These are phyloP conservation scores for Neoaliturus tenellus DNA, from an alignment of 2,888 invertebrate genomes.

Conservation along the genomic window DNA sequence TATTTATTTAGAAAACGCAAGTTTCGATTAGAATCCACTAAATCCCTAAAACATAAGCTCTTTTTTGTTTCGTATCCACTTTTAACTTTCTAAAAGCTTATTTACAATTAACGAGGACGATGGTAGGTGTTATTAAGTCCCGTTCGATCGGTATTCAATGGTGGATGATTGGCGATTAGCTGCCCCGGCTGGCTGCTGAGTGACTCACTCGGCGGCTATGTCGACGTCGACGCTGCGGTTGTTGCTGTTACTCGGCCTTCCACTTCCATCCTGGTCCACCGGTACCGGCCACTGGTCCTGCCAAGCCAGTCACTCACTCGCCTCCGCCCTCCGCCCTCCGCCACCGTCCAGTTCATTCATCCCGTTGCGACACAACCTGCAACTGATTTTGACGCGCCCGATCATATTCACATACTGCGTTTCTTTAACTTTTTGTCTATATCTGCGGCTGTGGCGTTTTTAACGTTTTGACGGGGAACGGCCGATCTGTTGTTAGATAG, in stretches of 20 bases:
- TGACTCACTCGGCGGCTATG: constrained; percentile 39
- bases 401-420: no score
- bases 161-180: no score
- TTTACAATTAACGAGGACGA: not conserved
- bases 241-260: constrained; percentile 13
- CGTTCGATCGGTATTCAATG: constrained; percentile 21
- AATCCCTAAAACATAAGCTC: no score
- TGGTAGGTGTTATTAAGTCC: not conserved
- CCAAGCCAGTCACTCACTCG: not conserved
- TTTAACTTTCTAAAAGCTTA: not conserved
- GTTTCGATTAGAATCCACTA: no score
- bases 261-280: constrained; percentile 24
- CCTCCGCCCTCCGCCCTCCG: not conserved
- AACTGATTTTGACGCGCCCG: no score
- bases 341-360: constrained; percentile 54
- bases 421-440: no score
- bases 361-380: not conserved
- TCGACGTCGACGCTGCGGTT: not conserved
- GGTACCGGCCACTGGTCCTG: not conserved
- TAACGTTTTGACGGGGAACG: no score
- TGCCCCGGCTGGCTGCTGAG: not conserved
- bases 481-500: no score
- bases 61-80: no score
- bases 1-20: no score
- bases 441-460: no score